Conservation (phyloP, 2,888 invertebrate species). For the Melinaea menophilus region DNA sequence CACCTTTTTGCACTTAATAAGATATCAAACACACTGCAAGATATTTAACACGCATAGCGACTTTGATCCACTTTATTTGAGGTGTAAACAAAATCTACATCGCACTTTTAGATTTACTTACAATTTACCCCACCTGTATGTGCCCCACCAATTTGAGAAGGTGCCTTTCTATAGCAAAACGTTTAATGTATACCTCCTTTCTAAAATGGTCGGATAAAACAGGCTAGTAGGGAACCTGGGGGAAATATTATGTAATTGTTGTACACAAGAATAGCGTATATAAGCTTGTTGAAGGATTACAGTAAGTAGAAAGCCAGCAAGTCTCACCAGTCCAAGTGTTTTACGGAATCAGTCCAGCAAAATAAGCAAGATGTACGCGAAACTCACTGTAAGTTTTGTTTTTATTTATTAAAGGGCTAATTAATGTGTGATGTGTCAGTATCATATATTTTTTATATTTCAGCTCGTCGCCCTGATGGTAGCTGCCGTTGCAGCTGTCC, state of each 20-base stretch:
- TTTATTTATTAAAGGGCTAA: not conserved
- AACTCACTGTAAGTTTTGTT: slow-evolving; percentile 67
- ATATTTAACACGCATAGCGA: slow-evolving; percentile 24
- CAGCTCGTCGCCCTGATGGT: slow-evolving; percentile 63
- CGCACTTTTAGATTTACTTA: slow-evolving; percentile 33
- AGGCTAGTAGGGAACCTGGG: slow-evolving; percentile 68
- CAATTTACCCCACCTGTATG: slow-evolving; percentile 51
- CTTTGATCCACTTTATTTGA: slow-evolving; percentile 29
- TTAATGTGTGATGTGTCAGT: not conserved
- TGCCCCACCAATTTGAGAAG: slow-evolving; percentile 50
- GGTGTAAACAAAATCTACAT: slow-evolving; percentile 26
- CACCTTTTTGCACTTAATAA: too few relatives aligned
- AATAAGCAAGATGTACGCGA: slow-evolving; percentile 70
- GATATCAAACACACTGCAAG: slow-evolving; percentile 6
- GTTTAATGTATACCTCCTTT: slow-evolving; percentile 43
- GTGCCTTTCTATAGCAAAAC: slow-evolving; percentile 41
- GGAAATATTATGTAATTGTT: slow-evolving; percentile 66
- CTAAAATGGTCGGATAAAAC: slow-evolving; percentile 53
- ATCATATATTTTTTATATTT: slow-evolving; percentile 23
- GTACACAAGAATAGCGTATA: slow-evolving; percentile 57
- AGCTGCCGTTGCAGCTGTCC: slow-evolving; percentile 56
- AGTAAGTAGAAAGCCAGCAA: slow-evolving; percentile 64
- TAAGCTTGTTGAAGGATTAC: slow-evolving; percentile 58
- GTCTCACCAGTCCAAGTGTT: slow-evolving; percentile 56
- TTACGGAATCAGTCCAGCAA: slow-evolving; percentile 68